phyloP scores from a whole-genome alignment of 1,140 invertebrate genomes.

The Aphis gossypii region DNA sequence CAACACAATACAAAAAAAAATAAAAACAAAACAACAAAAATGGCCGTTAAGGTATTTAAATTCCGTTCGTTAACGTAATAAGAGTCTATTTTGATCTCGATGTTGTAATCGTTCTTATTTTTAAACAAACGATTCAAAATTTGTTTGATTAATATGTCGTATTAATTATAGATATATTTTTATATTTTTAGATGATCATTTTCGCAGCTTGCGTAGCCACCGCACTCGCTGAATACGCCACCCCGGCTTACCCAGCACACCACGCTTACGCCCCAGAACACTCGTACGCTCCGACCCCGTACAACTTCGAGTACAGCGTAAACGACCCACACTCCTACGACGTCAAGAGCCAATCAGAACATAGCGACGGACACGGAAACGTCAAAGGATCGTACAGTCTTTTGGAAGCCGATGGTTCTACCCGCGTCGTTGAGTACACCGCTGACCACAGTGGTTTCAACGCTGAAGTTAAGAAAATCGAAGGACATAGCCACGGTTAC shows the following conservation, averaged over 20 bases:
- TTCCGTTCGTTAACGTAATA: background rate
- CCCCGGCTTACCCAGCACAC: slow-evolving; percentile 57
- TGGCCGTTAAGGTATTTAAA: background rate
- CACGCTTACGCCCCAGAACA: slow-evolving; percentile 62
- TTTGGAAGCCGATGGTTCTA: slow-evolving; percentile 64
- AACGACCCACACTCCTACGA: slow-evolving; percentile 64
- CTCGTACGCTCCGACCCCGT: slow-evolving; percentile 63
- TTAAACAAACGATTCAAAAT: too few relatives aligned
- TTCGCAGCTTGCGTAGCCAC: slow-evolving; percentile 59
- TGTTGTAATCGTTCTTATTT: too few relatives aligned
- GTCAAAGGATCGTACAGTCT: slow-evolving; percentile 58
- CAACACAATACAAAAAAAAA: background rate
- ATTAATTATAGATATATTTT: background rate
- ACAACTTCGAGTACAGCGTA: slow-evolving; percentile 68
- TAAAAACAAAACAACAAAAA: background rate
- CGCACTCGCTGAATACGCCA: slow-evolving; percentile 41
- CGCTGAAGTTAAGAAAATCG: slow-evolving; percentile 59
- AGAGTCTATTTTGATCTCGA: background rate
- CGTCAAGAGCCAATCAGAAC: slow-evolving; percentile 60
- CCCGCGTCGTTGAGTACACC: slow-evolving; percentile 64
- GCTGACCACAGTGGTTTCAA: slow-evolving; percentile 62
- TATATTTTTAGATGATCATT: slow-evolving; percentile 61
- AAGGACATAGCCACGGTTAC: background rate
- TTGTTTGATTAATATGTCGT: too few relatives aligned
- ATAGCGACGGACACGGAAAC: slow-evolving; percentile 61